Conservation (phyloP, 1,140 invertebrate genomes). For the Argopecten irradians region DNA sequence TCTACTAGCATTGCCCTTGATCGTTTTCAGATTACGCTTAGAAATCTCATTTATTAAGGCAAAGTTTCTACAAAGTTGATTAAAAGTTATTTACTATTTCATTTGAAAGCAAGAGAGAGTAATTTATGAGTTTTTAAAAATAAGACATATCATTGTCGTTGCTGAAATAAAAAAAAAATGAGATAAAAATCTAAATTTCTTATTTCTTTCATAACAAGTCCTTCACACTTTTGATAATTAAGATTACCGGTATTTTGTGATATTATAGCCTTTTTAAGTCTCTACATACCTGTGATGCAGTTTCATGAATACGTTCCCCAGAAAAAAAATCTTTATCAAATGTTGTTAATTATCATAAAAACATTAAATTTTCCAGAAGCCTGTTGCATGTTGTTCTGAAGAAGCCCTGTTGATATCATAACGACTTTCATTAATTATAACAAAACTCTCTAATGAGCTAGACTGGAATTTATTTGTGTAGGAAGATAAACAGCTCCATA, state of each 20-base stretch:
- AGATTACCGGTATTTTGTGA: too few relatives aligned
- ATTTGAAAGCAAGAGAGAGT: too few relatives aligned
- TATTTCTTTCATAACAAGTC: neutral
- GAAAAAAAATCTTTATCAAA: neutral
- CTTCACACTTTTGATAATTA: neutral
- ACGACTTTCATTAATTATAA: neutral
- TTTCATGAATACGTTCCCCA: neutral
- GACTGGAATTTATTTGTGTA: neutral
- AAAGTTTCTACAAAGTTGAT: too few relatives aligned
- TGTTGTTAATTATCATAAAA: neutral
- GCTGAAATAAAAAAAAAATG: too few relatives aligned
- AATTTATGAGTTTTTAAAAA: too few relatives aligned
- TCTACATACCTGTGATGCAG: neutral
- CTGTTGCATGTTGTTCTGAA: neutral
- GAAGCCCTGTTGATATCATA: neutral
- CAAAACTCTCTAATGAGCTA: neutral
- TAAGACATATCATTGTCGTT: too few relatives aligned
- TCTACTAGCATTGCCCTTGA: too few relatives aligned
- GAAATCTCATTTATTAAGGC: too few relatives aligned
- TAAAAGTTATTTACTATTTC: too few relatives aligned
- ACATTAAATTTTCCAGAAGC: neutral
- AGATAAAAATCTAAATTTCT: neutral
- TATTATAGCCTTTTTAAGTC: neutral
- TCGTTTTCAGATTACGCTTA: too few relatives aligned
- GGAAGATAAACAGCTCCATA: neutral